Conservation (phyloP, 2,888 invertebrate species). For the Beris morrisii region DNA sequence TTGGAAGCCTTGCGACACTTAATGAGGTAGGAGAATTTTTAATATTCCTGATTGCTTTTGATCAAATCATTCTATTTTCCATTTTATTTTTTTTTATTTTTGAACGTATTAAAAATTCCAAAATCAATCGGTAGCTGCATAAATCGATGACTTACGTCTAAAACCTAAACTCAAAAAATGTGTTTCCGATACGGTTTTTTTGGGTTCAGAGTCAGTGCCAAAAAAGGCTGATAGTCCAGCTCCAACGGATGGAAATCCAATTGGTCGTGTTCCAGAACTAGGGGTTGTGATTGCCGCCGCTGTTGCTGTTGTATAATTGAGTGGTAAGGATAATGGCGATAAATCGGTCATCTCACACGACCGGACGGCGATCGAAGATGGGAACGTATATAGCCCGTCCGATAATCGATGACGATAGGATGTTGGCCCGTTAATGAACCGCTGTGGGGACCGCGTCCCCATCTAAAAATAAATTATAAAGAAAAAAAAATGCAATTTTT, state of each 20-base stretch:
- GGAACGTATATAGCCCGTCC: constrained; percentile 77
- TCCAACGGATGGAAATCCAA: constrained; percentile 23
- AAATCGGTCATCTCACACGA: constrained; percentile 83
- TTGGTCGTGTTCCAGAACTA: constrained; percentile 9
- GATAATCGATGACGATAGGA: constrained; percentile 57
- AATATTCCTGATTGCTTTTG: too few relatives aligned
- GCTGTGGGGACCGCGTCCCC: constrained; percentile 73
- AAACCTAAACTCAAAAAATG: constrained; percentile 56
- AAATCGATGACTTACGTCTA: constrained; percentile 54
- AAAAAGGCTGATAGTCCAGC: constrained; percentile 52
- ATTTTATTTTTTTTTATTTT: neutral
- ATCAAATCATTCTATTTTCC: too few relatives aligned
- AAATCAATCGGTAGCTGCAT: constrained; percentile 51
- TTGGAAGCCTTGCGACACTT: too few relatives aligned
- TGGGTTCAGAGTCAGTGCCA: constrained; percentile 52
- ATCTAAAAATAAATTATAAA: constrained; percentile 60
- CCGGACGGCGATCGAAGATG: constrained; percentile 91
- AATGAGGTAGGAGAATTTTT: too few relatives aligned
- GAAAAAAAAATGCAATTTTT: constrained; percentile 25
- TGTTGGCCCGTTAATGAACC: constrained; percentile 56
- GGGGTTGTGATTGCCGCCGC: constrained; percentile 24
- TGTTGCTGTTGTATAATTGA: constrained; percentile 43
- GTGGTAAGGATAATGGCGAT: constrained; percentile 49
- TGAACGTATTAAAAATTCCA: constrained; percentile 35
- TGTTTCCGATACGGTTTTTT: constrained; percentile 54